Evolutionary conservation across 2,888 invertebrate species (phyloP).

Genomic region (Anorthoa munda): DNA sequence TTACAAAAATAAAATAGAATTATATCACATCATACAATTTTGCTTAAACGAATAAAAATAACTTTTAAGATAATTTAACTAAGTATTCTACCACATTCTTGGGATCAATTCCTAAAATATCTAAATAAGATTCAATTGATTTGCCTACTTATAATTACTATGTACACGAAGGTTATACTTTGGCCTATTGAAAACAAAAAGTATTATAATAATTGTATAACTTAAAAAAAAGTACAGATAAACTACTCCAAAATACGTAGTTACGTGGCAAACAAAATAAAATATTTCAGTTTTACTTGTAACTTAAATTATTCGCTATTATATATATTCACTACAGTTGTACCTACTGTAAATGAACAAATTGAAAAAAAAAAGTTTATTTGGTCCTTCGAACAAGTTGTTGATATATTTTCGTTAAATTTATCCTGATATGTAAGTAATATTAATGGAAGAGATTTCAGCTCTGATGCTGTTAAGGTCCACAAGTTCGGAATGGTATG

Average conservation of each 20-base stretch:
- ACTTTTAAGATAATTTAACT: slow-evolving; percentile 30
- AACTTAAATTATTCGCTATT: not conserved
- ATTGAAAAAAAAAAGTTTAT: not conserved
- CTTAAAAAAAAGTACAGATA: not conserved
- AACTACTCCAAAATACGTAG: not conserved
- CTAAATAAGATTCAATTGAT: slow-evolving; percentile 40
- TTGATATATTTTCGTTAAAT: not conserved
- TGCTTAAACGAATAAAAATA: slow-evolving; percentile 16
- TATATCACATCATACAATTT: slow-evolving; percentile 60
- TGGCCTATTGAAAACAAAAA: slow-evolving; percentile 48
- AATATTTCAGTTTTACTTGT: slow-evolving; percentile 5
- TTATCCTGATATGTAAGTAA: not conserved
- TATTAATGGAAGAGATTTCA: slow-evolving; percentile 19
- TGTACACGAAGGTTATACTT: slow-evolving; percentile 59
- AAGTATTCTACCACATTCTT: slow-evolving; percentile 13
- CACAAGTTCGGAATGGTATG: slow-evolving; percentile 2
- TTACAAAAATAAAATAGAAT: slow-evolving; percentile 33
- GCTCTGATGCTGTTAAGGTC: not conserved
- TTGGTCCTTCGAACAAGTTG: not conserved
- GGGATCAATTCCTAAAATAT: slow-evolving; percentile 39
- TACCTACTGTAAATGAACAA: slow-evolving; percentile 8
- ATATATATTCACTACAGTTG: not conserved
- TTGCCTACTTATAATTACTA: slow-evolving; percentile 60
- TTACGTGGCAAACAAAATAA: not conserved
- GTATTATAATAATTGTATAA: not conserved